Conservation (phyloP, 1,140 invertebrate species). For the Armadillidium nasatum region DNA sequence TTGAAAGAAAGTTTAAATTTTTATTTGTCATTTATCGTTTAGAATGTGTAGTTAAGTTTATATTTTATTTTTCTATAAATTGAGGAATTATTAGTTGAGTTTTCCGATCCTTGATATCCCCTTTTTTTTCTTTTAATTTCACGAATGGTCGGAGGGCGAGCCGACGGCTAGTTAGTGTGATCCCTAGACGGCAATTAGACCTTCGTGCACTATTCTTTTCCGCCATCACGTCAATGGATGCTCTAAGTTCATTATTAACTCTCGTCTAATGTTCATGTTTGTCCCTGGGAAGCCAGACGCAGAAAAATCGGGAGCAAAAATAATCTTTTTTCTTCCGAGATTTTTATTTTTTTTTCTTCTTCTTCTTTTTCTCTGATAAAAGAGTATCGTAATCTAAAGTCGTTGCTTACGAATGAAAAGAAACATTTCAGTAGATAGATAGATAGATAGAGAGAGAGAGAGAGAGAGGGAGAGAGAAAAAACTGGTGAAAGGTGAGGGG, state of each 20-base stretch:
- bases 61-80: background rate
- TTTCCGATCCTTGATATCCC: conserved; percentile 1
- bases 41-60: conserved; percentile 9
- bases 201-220: background rate
- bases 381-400: conserved; percentile 5
- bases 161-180: background rate
- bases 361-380: conserved; percentile 17
- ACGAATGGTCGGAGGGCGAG: conserved; percentile 3
- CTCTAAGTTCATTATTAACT: conserved; percentile 10
- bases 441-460: too few species aligned
- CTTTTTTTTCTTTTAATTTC: conserved; percentile 2
- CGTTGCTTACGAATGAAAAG: conserved; percentile 2
- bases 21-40: conserved; percentile 2
- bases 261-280: conserved; percentile 1
- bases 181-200: conserved; percentile 6
- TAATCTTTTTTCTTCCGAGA: background rate
- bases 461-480: too few species aligned
- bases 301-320: background rate
- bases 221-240: conserved; percentile 10
- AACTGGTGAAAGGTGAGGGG: background rate
- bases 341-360: background rate
- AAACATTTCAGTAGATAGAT: conserved; percentile 18
- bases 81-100: background rate
- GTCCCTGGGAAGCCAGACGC: background rate
- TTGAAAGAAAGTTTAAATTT: conserved; percentile 3